Evolutionary conservation across 2,888 invertebrate genomes (phyloP), one percentile per base, ranked within the genome.

Genomic region (Drosophila yooni): DNA sequence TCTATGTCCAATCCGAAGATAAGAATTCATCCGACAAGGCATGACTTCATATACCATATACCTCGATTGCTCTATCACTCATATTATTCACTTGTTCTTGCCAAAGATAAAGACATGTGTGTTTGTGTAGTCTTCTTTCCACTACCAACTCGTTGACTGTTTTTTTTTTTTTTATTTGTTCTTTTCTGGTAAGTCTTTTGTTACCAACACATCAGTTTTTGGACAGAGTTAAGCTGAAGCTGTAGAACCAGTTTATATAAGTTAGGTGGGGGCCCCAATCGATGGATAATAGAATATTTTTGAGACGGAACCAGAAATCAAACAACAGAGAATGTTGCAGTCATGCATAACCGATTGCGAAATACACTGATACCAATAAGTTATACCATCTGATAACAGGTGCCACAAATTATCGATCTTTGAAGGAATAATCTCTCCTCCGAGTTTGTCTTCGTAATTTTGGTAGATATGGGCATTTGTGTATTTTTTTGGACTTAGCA

Each of bases 171-270:
- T 46, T 21, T n/a, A n/a, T n/a, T n/a, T 25, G 25, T 25, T 46
- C 65, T 50, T 74, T 74, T 53, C 21, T 25, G 15, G 21, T 58
- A 58, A 46, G 33, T 11, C 25, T 25, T 50, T n/a, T 38, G 31
- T 54, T 43, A 54, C 46, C 29, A 43, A 59, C 59, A 50, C 60
- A 72, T 63, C 67, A 59, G 33, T 63, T 18, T 18, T 18, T 63
- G 33, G 27, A 15, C 18, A 11, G 43, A 64, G 50, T 27, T 43
- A 21, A 65, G 48, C 29, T 59, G 66, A 82, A 66, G 83, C 82
- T 74, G 74, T 40, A 34, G 13, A 82, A 83, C 83, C 74, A 79
- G 83, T 88, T 83, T 79, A 62, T 36, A 18, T 51, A 27, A 27
- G 21, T 46, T 46, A 25, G 7, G 21, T 65, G 34, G 27, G 25